A percentile compares a stretch with the other conserved stretches of the same genome.
These are phyloP conservation scores for Apamea crenata DNA, from an alignment of 2,888 invertebrate genomes.

Conservation along the genomic window DNA sequence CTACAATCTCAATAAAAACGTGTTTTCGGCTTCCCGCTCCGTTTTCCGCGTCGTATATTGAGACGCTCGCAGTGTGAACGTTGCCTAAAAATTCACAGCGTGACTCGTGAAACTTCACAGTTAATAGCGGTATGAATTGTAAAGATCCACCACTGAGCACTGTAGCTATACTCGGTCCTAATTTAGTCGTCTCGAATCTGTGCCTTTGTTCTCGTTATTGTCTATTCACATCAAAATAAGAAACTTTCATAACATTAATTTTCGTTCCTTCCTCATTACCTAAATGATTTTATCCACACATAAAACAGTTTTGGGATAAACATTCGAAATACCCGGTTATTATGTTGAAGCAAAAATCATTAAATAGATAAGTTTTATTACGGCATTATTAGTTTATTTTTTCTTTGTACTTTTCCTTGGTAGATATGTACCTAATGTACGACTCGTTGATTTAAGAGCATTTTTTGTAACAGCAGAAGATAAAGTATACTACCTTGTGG, in stretches of 20 bases:
- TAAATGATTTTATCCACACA: not conserved
- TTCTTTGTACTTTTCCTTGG: too few relatives aligned
- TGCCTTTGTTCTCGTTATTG: not conserved
- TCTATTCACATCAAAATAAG: not conserved
- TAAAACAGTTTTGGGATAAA: not conserved
- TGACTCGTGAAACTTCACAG: not conserved
- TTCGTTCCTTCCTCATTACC: not conserved
- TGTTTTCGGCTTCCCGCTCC: not conserved
- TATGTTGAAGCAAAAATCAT: not conserved
- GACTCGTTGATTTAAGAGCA: not conserved
- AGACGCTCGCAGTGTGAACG: not conserved
- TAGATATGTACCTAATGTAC: not conserved
- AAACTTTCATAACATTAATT: not conserved
- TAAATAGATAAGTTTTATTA: not conserved
- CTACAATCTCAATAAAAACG: not conserved
- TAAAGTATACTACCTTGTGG: constrained; percentile 24
- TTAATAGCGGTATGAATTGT: not conserved
- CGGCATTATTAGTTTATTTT: not conserved
- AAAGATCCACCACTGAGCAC: not conserved
- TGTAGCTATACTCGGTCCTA: not conserved
- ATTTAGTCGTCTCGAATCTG: not conserved
- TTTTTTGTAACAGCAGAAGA: not conserved
- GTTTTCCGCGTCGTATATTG: not conserved
- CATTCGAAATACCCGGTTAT: not conserved
- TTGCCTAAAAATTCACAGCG: not conserved